Evolutionary conservation across 2,113 vertebrate genomes (phyloP).

Genomic region (Aptenodytes forsteri): DNA sequence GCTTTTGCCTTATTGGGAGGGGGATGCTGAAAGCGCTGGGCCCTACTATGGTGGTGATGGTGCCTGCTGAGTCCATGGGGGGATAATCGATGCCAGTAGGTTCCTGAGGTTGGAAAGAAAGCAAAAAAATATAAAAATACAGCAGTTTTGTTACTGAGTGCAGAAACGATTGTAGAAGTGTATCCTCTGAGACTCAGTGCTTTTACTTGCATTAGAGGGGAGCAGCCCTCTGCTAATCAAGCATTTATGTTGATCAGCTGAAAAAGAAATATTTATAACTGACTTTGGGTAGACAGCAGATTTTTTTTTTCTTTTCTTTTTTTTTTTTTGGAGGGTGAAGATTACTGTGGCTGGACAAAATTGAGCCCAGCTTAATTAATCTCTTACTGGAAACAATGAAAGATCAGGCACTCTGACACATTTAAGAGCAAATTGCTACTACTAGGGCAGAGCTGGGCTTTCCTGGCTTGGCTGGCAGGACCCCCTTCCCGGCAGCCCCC

Average conservation of each 20-base stretch:
- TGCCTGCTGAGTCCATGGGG: constrained; percentile 87
- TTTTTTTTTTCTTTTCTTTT: not conserved
- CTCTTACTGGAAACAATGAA: not conserved
- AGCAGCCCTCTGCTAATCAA: not conserved
- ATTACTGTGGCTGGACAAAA: not conserved
- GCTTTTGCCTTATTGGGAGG: constrained; percentile 94
- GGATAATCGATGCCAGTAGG: constrained; percentile 87
- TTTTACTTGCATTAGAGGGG: not conserved
- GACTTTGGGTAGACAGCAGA: not conserved
- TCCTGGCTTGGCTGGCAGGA: not conserved
- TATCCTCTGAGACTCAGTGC: not conserved
- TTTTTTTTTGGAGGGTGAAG: not conserved
- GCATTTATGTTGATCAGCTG: not conserved
- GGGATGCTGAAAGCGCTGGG: constrained; percentile 95
- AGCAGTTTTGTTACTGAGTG: not conserved
- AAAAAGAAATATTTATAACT: not conserved
- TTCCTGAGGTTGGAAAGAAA: constrained; percentile 77
- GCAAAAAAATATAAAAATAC: not conserved
- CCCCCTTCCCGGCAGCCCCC: not conserved
- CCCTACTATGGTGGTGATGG: constrained; percentile 88
- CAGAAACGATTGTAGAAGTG: not conserved
- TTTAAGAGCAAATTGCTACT: not conserved
- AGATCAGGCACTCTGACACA: not conserved
- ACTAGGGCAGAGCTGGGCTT: not conserved
- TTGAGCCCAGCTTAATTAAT: not conserved